Evolutionary conservation across 2,797 vertebrate genomes (phyloP).

Genomic region (Mus caroli): DNA sequence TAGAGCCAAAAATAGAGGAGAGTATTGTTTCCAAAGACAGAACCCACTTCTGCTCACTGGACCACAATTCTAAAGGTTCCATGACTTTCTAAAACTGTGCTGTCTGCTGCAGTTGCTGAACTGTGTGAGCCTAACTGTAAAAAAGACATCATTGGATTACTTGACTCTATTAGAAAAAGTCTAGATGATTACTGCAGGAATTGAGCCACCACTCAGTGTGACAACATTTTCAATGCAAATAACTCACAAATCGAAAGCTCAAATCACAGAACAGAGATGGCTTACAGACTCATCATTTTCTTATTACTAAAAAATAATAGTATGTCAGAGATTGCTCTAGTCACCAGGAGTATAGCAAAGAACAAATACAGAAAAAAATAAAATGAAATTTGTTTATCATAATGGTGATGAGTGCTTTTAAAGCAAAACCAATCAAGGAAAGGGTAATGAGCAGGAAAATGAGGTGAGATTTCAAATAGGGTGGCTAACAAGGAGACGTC

Average conservation of each 20-base stretch:
- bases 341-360: background rate
- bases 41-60: background rate
- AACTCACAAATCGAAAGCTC: background rate
- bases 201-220: background rate
- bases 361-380: background rate
- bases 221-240: constrained; percentile 13
- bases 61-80: background rate
- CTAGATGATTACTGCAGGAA: background rate
- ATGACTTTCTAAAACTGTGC: background rate
- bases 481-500: background rate
- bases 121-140: background rate
- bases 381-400: background rate
- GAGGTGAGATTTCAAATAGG: background rate
- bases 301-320: background rate
- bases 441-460: background rate
- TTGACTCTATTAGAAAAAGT: constrained; percentile 36
- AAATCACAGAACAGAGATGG: background rate
- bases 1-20: background rate
- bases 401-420: background rate
- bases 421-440: constrained; percentile 16
- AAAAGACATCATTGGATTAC: background rate
- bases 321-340: background rate
- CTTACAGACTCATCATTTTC: background rate
- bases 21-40: background rate
- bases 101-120: background rate